phyloP scores from a whole-genome alignment of 1,140 invertebrate genomes.

The Lordiphosa collinella region DNA sequence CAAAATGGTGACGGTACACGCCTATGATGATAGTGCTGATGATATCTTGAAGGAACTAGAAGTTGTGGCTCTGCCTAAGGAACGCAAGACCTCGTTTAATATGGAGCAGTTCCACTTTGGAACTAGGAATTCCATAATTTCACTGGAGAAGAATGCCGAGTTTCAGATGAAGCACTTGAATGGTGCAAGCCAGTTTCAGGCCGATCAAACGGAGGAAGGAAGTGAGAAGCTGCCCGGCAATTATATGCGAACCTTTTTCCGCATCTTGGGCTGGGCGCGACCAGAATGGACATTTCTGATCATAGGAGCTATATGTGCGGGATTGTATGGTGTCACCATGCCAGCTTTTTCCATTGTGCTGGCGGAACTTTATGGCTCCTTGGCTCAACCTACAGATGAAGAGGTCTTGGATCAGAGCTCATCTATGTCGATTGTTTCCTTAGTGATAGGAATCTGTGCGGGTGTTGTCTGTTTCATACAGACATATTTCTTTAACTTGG shows the following conservation, averaged over 20 bases:
- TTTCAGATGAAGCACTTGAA: conserved; percentile 60
- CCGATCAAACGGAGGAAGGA: neutral
- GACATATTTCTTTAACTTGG: conserved; percentile 87
- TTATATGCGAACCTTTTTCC: conserved; percentile 78
- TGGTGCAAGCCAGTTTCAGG: neutral
- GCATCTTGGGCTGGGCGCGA: conserved; percentile 86
- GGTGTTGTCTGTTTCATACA: conserved; percentile 85
- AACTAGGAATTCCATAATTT: conserved; percentile 18
- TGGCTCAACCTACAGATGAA: conserved; percentile 81
- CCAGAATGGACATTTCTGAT: conserved; percentile 89
- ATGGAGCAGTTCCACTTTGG: conserved; percentile 11
- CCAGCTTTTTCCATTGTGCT: conserved; percentile 91
- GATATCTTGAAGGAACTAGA: conserved; percentile 82
- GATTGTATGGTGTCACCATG: conserved; percentile 86
- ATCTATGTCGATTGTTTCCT: conserved; percentile 84
- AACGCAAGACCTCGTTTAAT: conserved; percentile 49
- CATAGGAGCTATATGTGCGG: conserved; percentile 85
- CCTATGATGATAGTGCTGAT: conserved; percentile 60
- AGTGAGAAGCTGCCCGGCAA: conserved; percentile 17
- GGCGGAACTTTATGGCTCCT: conserved; percentile 87
- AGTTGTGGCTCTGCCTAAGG: conserved; percentile 85
- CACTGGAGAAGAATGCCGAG: conserved; percentile 50
- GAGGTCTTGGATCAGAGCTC: conserved; percentile 83
- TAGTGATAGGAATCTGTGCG: conserved; percentile 86
- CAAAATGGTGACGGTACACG: conserved; percentile 84